Evolutionary conservation across 2,888 invertebrate genomes (phyloP), one percentile per base, ranked within the genome.

Genomic region (Aromia moschata): DNA sequence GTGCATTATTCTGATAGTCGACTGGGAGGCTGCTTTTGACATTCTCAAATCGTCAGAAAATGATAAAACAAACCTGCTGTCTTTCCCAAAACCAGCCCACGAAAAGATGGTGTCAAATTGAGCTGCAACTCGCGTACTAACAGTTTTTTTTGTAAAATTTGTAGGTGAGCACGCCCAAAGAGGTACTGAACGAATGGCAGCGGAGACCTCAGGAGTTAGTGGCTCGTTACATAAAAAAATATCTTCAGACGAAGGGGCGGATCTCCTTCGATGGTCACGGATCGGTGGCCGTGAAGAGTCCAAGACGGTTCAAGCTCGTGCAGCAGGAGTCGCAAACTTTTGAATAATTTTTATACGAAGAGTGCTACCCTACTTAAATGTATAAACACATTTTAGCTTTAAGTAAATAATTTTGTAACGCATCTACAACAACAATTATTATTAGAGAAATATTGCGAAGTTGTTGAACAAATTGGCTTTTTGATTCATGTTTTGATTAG

Each of bases 251-350:
- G 81, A 89, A 91, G 78, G 93, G 93, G 0, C 85, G 89, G 43
- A 81, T 92, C 54, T 64, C 60, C 5, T 83, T 89, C 58, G 89
- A 89, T 56, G 89, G 89, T 0, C 92, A 91, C 76, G 92, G 93
- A 30, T 91, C 92, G 2, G 86, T 93, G 77, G 86, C 88, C 14
- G 90, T 92, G 54, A 94, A 93, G 81, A 93, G 93, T 67, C 94
- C 94, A 15, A 85, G 94, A 54, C 87, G 94, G 64, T 93, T 92
- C 83, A 93, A 93, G 78, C 84, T 94, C 62, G 94, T 94, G 25
- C 94, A 94, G 78, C 94, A 94, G 77, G 94, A 94, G 81, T 94
- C 93, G 7, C 92, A 94, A 81, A 94, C 89, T 67, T 93, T 93
- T 78, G 94, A 94, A 80, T 94, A 93, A 84, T 60, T 40, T 40